Evolutionary conservation across 2,113 vertebrate species (phyloP), one percentile per base, ranked within the genome.

Genomic region (Xiphias gladius): DNA sequence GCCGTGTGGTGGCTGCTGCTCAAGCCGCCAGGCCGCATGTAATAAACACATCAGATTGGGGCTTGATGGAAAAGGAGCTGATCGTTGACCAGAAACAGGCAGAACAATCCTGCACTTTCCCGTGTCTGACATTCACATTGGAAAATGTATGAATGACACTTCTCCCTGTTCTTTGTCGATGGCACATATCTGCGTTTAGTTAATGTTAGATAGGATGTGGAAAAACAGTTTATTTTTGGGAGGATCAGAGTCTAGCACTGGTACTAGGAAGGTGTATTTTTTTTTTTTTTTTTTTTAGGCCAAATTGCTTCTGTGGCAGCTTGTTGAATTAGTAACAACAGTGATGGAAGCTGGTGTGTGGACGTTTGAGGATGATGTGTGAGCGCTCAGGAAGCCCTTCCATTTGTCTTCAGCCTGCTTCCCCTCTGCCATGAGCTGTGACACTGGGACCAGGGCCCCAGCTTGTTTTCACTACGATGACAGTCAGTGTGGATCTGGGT

Each of bases 11-110:
- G 75, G 85, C 80, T 41, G 73, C 67, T 48, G 57, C 76, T 52
- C 61, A 62, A 58, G 75, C 77, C 48, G 26, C 73, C 85, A 65
- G 67, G 65, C 76, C 20, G 58, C 76, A 85, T 91, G 84, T 86
- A 84, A 91, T 90, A 85, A 94, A 88, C 76, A 84, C 88, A 88
- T 94, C 87, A 90, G 88, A 91, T 91, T 82, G 55, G 28, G 78
- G 50, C 9, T 68, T 76, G 66, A 79, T 82, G 37, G 73, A 78
- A 76, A 76, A 69, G 58, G 32, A 76, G 67, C 62, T 50, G 81
- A 71, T 80, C 79, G 74, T 69, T 64, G 79, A 85, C 79, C 64
- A 83, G 83, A 78, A 80, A 68, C 54, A 24, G 68, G 69, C 74
- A 52, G 58, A 86, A 73, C 62, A 64, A 59, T 76, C 50, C 64